Conservation (phyloP, 37 sponge, comb jelly and placozoan species). For the Chondrilla cf. caribensis region DNA sequence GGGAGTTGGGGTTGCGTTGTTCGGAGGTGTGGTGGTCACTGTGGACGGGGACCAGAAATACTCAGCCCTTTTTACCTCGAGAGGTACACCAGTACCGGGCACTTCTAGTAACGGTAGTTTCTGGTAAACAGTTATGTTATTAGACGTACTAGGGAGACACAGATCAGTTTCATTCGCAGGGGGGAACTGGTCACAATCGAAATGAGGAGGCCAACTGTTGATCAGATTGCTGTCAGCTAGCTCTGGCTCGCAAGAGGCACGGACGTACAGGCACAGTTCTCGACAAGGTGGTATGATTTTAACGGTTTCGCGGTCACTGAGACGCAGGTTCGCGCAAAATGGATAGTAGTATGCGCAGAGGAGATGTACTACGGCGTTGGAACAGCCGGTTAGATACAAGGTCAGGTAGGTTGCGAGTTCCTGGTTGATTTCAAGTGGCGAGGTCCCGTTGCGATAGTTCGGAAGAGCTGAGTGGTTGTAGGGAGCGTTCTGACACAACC, state of each 20-base stretch:
- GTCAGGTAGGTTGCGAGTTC: neutral
- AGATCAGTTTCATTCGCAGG: too few relatives aligned
- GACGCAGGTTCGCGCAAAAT: conserved; percentile 5
- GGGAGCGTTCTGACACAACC: neutral
- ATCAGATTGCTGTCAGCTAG: neutral
- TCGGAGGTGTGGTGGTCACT: neutral
- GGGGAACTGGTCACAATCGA: conserved; percentile 57
- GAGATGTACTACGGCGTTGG: conserved; percentile 59
- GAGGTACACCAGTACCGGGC: neutral
- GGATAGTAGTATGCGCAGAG: conserved; percentile 71
- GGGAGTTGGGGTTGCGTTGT: neutral
- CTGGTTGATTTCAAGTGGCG: neutral
- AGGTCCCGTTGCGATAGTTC: neutral
- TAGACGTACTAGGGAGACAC: too few relatives aligned
- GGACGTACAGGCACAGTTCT: conserved; percentile 52
- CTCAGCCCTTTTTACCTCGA: neutral
- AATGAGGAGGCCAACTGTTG: conserved; percentile 50
- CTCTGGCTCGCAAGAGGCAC: conserved; percentile 39
- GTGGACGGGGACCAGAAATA: neutral
- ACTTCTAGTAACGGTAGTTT: neutral
- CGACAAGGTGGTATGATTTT: conserved; percentile 42
- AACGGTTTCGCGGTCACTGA: neutral
- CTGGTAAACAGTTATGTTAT: too few relatives aligned
- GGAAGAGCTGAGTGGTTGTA: neutral
- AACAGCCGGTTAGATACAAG: conserved; percentile 29